A percentile compares a stretch with the other conserved stretches of the same genome.
phyloP scores from a whole-genome alignment of 2,888 invertebrate species.

The Gnatocerus cornutus region DNA sequence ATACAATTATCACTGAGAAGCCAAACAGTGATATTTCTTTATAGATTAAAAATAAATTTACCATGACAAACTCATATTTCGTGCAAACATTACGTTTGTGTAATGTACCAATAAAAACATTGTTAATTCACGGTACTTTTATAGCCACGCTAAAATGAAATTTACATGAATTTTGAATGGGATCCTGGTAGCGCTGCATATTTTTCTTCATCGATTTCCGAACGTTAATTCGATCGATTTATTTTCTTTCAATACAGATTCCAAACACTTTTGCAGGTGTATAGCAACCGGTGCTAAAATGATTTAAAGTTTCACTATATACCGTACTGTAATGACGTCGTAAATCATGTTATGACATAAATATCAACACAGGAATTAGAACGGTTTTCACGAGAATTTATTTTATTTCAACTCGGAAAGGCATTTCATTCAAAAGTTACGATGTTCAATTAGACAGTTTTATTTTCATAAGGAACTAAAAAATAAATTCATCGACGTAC shows the following conservation, averaged over 20 bases:
- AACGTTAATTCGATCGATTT: constrained; percentile 34
- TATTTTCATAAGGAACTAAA: neutral
- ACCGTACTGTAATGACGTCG: constrained; percentile 24
- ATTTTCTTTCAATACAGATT: constrained; percentile 29
- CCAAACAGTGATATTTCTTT: too few relatives aligned
- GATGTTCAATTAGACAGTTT: neutral
- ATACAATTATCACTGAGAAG: too few relatives aligned
- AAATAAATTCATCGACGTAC: neutral
- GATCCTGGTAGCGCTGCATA: neutral
- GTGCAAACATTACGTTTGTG: constrained; percentile 1
- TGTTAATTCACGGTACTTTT: constrained; percentile 7
- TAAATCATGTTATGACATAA: constrained; percentile 28
- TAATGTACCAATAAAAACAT: constrained; percentile 4
- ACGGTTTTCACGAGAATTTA: constrained; percentile 23
- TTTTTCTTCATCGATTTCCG: constrained; percentile 8
- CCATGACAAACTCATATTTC: neutral
- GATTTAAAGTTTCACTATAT: constrained; percentile 26
- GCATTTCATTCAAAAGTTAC: constrained; percentile 2
- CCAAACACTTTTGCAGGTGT: constrained; percentile 30
- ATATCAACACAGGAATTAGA: constrained; percentile 29
- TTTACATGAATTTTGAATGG: neutral
- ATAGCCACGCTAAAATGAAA: constrained; percentile 6
- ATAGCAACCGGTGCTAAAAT: constrained; percentile 21
- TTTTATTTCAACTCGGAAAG: constrained; percentile 1
- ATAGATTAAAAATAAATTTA: too few relatives aligned